Evolutionary conservation across 2,888 invertebrate genomes (phyloP).

Genomic region (Onchidella celtica): DNA sequence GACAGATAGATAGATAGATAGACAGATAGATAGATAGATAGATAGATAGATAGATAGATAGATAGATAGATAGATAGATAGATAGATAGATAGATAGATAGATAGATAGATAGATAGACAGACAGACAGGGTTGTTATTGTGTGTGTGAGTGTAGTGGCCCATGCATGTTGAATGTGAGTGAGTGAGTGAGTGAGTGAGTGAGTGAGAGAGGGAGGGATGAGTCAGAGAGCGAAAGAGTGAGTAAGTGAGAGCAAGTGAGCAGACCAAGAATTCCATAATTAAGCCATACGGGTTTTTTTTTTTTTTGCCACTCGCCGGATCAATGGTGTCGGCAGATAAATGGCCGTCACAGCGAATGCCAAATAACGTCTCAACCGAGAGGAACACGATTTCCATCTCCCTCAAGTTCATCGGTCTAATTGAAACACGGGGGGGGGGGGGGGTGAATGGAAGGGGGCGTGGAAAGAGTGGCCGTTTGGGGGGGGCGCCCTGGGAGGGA

Average conservation of each 20-base stretch:
- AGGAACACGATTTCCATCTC: background rate
- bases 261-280: background rate
- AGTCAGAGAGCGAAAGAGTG: background rate
- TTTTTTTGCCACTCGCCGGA: no score
- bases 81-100: background rate
- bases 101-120: no score
- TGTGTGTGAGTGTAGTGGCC: no score
- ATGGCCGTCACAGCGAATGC: background rate
- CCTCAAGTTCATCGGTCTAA: background rate
- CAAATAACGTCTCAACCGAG: background rate
- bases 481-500: no score
- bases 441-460: background rate
- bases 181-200: background rate
- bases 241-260: background rate
- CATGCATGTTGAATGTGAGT: no score
- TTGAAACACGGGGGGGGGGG: background rate
- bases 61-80: background rate
- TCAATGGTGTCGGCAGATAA: no score
- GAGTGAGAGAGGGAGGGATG: background rate
- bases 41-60: background rate
- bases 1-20: no score
- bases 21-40: no score
- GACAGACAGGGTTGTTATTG: no score
- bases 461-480: no score
- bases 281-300: background rate